phyloP scores from a whole-genome alignment of 2,113 vertebrate genomes.

The Agapornis roseicollis region DNA sequence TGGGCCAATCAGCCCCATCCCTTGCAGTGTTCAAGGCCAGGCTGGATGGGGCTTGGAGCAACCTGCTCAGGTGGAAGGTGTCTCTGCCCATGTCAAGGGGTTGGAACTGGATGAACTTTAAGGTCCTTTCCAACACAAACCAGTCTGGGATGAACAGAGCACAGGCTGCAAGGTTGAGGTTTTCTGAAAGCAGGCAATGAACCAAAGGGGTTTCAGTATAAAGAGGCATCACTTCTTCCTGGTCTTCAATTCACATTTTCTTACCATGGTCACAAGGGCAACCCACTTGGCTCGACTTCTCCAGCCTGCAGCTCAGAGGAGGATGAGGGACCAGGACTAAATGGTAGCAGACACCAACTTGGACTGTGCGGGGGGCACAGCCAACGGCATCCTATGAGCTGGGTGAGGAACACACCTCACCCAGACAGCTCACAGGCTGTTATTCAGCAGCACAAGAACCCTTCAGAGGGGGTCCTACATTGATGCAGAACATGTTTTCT shows the following conservation, averaged over 20 bases:
- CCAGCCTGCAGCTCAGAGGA: neutral
- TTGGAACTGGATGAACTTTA: neutral
- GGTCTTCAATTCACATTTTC: neutral
- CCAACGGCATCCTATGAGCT: rapidly evolving
- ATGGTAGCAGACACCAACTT: neutral
- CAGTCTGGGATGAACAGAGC: neutral
- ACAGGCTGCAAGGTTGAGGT: neutral
- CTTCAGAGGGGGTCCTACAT: neutral
- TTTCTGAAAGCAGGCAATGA: neutral
- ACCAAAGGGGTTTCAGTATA: neutral
- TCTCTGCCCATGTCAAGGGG: neutral
- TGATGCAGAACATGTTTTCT: neutral
- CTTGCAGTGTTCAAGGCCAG: neutral
- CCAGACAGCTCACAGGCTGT: neutral
- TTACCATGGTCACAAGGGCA: neutral
- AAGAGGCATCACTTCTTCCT: neutral
- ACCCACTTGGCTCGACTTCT: neutral
- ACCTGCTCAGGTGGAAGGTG: neutral
- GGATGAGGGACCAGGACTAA: neutral
- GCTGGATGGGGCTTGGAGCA: neutral
- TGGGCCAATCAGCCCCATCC: neutral
- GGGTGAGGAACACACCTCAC: neutral
- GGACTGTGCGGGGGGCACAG: rapidly evolving
- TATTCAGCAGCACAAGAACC: neutral
- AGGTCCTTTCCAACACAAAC: neutral